These are phyloP conservation scores for Eciton burchellii DNA, from an alignment of 1,140 invertebrate species.

Conservation along the genomic window DNA sequence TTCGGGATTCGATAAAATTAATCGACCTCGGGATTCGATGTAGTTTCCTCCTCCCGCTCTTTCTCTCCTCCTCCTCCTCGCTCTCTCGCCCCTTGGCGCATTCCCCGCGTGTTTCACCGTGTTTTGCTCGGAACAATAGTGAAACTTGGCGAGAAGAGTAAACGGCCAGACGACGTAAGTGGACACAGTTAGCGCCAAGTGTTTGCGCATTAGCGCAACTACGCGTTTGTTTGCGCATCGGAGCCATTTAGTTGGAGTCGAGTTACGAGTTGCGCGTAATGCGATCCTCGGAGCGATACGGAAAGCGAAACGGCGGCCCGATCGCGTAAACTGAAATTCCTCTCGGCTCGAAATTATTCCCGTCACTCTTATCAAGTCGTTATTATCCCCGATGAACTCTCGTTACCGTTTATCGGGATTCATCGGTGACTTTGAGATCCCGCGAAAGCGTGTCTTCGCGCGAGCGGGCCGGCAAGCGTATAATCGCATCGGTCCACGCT, in stretches of 20 bases:
- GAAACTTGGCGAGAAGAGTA: neutral
- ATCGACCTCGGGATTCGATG: neutral
- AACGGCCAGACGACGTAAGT: neutral
- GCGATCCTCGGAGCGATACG: neutral
- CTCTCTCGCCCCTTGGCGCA: too few species aligned
- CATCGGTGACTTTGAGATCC: constrained; percentile 7
- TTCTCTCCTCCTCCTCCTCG: too few species aligned
- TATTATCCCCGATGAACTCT: constrained; percentile 4
- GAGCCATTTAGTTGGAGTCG: neutral
- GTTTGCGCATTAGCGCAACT: neutral
- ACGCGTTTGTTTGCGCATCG: neutral
- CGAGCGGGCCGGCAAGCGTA: constrained; percentile 26
- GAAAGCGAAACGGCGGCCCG: too few species aligned
- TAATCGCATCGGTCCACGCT: constrained; percentile 47
- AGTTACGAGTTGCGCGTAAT: constrained; percentile 6
- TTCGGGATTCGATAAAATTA: neutral
- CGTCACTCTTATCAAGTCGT: neutral
- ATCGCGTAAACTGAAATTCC: neutral
- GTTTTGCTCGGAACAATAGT: neutral
- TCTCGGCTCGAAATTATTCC: neutral
- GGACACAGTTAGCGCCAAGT: neutral
- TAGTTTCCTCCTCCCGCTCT: neutral
- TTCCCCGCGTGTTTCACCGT: too few species aligned
- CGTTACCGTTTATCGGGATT: neutral
- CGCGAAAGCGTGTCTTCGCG: constrained; percentile 29